Base-by-base conservation (phyloP, 2,888 invertebrate species). In the Ptilodon capucinus region DNA sequence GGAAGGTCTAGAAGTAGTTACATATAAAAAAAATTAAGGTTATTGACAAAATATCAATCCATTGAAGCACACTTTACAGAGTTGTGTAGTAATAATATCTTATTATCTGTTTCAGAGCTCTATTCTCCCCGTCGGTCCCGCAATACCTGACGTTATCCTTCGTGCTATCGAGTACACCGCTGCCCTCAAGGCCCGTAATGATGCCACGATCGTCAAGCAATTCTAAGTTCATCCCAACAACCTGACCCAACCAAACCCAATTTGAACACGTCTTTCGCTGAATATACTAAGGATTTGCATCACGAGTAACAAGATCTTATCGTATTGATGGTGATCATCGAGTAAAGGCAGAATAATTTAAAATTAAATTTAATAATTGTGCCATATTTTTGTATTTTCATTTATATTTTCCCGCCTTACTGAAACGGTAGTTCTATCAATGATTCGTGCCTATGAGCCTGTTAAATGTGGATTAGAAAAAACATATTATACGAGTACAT, bases 81-180 rank as follows among this genome's bases (percentile, higher is more conserved):
- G 7, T n/a, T 21, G 7, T 28, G 2, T 28, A n/a, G 4, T n/a
- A n/a, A 28, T 28, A 28, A 11, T 28, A 4, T 4, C 11, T 28
- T 2, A 39, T 39, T 39, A 13, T 39, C 47, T 18, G 48, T 68
- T 61, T 36, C 72, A 84, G 84, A 55, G 84, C 30, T 59, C 72
- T 41, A 0, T 63, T 13, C 55, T 84, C 28, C 84, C 84, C 39
- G 72, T 75, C 2, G 71, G 51, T 1, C 90, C 84, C 7, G 65
- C 61, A 6, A 52, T 77, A 0, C 86, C 86, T 4, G 73, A 62
- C 1, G 73, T 64, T 4, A 86, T 87, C 53, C 51, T 48, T 19
- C 80, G 80, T 49, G 57, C 84, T 13, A 43, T 86, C 16, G 72
- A 65, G 42, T 89, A 79, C 75, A 74, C 72, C 51, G 70, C 60